phyloP scores from a whole-genome alignment of 1,140 invertebrate species.

The Eumaeus atala region DNA sequence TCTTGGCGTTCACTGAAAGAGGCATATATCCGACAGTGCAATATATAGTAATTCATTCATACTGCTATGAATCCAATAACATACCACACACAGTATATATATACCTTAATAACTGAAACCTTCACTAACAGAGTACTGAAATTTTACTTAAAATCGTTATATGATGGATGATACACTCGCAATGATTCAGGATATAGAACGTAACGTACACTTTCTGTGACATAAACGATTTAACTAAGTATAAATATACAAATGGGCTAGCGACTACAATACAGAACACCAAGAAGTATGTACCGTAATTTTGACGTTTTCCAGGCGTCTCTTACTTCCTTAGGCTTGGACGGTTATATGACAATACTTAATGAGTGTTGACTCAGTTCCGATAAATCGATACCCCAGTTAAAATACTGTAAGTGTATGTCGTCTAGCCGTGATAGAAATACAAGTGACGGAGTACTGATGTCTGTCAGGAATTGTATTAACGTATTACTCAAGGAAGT shows the following conservation, averaged over 20 bases:
- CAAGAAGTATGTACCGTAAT: not conserved
- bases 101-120: too few species aligned
- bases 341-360: not conserved
- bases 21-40: too few species aligned
- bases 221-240: not conserved
- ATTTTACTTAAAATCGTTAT: too few species aligned
- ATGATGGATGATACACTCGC: too few species aligned
- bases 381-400: constrained; percentile 1
- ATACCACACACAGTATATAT: too few species aligned
- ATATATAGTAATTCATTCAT: too few species aligned
- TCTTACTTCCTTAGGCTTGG: not conserved
- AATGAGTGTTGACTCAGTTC: not conserved
- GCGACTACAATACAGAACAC: not conserved
- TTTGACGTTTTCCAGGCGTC: not conserved
- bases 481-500: not conserved
- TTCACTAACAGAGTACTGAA: too few species aligned
- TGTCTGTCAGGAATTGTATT: constrained; percentile 7
- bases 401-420: constrained; percentile 10
- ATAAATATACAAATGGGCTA: not conserved
- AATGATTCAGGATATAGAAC: too few species aligned
- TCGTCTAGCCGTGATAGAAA: constrained; percentile 1
- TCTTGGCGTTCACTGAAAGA: too few species aligned
- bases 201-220: too few species aligned
- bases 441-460: constrained; percentile 13
- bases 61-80: too few species aligned